phyloP scores from a whole-genome alignment of 2,797 vertebrate genomes.

The Silurus aristotelis region DNA sequence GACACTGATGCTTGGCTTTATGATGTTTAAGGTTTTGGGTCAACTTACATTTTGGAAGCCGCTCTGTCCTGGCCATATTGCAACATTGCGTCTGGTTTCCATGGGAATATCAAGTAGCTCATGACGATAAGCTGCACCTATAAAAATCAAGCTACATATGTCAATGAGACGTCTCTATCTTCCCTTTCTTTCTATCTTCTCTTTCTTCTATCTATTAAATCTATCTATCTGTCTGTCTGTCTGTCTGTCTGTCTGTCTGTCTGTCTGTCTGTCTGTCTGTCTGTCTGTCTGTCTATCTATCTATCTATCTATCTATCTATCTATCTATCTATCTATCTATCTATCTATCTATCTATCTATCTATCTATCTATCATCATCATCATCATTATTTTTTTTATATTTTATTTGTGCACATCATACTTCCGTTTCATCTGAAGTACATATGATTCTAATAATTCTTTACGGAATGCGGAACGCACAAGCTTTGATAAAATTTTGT shows the following conservation, averaged over 20 bases:
- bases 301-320: too few relatives aligned
- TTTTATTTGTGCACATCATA: background rate
- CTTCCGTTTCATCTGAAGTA: background rate
- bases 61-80: constrained; percentile 70
- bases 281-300: too few relatives aligned
- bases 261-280: too few relatives aligned
- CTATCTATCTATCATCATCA: too few relatives aligned
- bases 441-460: background rate
- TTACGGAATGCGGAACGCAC: background rate
- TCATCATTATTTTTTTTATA: background rate
- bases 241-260: background rate
- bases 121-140: constrained; percentile 76
- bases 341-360: too few relatives aligned
- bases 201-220: background rate
- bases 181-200: background rate
- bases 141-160: constrained; percentile 27
- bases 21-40: background rate
- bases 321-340: background rate
- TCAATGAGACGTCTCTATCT: background rate
- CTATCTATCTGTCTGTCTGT: background rate
- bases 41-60: constrained; percentile 74
- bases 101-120: constrained; percentile 69
- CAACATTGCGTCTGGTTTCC: constrained; percentile 65
- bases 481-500: background rate
- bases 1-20: background rate